Evolutionary conservation across 2,113 vertebrate species (phyloP).

Genomic region (Anas platyrhynchos): DNA sequence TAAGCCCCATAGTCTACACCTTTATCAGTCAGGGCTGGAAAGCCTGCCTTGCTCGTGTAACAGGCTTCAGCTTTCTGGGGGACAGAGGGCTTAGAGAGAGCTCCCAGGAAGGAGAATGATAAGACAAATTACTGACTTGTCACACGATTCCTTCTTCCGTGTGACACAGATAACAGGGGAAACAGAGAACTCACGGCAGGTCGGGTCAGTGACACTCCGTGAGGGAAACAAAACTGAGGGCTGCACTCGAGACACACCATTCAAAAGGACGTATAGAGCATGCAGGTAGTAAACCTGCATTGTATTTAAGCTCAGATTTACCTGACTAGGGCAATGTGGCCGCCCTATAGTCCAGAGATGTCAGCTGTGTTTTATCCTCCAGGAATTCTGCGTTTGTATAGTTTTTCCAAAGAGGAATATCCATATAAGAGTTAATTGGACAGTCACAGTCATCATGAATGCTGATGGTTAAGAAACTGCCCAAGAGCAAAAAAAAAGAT

Average conservation of each 20-base stretch:
- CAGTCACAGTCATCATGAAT: background rate
- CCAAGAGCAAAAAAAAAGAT: background rate
- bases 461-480: background rate
- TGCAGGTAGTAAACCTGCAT: background rate
- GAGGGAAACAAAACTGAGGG: background rate
- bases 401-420: background rate
- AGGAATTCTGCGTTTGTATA: background rate
- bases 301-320: background rate
- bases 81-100: background rate
- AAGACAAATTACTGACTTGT: background rate
- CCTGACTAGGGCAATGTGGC: background rate
- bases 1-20: background rate
- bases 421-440: background rate
- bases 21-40: background rate
- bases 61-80: background rate
- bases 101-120: background rate
- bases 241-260: background rate
- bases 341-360: no score
- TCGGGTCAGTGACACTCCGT: background rate
- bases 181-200: fast-evolving
- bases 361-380: background rate
- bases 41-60: background rate
- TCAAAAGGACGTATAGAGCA: background rate
- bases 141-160: background rate
- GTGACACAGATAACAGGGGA: background rate